These are phyloP conservation scores for Heliangelus exortis DNA, from an alignment of 2,797 vertebrate genomes.

Conservation along the genomic window DNA sequence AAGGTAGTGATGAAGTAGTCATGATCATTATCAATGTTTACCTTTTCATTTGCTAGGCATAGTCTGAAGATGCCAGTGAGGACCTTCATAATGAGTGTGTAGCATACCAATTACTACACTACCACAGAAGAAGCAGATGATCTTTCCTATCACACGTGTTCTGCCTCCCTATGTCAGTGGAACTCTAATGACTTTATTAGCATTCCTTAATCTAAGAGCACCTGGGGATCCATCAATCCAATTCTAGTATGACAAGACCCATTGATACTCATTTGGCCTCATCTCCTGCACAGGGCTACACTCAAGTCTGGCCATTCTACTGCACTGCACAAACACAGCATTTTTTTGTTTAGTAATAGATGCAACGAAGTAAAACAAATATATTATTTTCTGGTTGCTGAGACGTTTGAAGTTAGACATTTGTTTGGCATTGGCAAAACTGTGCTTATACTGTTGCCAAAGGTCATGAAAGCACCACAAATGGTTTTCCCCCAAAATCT, in stretches of 20 bases:
- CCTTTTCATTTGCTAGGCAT: neutral
- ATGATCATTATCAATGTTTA: neutral
- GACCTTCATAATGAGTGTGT: neutral
- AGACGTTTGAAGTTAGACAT: slow-evolving; percentile 38
- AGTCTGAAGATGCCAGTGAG: neutral
- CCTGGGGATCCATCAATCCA: neutral
- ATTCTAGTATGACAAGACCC: neutral
- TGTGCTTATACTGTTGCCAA: slow-evolving; percentile 18
- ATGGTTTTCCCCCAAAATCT: slow-evolving; percentile 47
- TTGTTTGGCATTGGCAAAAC: slow-evolving; percentile 41
- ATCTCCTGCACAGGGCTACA: neutral
- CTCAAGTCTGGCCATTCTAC: neutral
- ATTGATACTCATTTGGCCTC: neutral
- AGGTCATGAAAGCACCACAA: slow-evolving; percentile 27
- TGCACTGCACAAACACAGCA: neutral
- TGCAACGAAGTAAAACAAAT: slow-evolving; percentile 41
- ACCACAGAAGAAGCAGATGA: neutral
- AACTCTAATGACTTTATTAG: neutral
- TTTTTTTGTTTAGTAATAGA: slow-evolving; percentile 46
- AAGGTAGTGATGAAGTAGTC: neutral
- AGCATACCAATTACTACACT: neutral
- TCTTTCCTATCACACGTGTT: neutral
- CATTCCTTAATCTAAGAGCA: neutral
- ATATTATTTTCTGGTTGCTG: slow-evolving; percentile 25
- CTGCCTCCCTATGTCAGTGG: neutral